Base-by-base conservation (phyloP, 2,888 invertebrate species). In the Cheilosia vulpina region DNA sequence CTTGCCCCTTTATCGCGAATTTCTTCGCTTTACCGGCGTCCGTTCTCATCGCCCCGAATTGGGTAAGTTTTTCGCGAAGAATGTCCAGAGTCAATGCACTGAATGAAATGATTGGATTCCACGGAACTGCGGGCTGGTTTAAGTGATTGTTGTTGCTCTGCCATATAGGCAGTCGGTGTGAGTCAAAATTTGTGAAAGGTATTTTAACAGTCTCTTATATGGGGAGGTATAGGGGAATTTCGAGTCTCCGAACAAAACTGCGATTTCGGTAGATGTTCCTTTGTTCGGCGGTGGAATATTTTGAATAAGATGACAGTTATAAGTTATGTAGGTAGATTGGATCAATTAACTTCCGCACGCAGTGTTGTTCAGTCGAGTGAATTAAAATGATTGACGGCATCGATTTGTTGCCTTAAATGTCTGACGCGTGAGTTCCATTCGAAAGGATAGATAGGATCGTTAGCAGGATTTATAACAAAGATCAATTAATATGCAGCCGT, bases 81-180 rank as follows among this genome's bases (percentile, higher is more conserved):
- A 81, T 85, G 76, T 68, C 76, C 24, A 19, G 27, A 80, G 81
- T 85, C 85, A 81, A 81, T 85, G 85, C 72, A 80, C 85, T 81
- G 71, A 72, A 72, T 76, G 72, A 85, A 85, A 85, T 85, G 81
- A 85, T 85, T 85, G 85, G 81, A 85, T 85, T 85, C 81, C 85
- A 50, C 24, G 76, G 81, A 85, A 77, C 85, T 85, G 72, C 58
- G 55, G 77, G 72, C 81, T 63, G 72, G 85, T 55, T 79, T 65
- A 41, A 66, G 63, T 63, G 68, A 63, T 57, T 71, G 38, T 50
- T 71, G 53, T 85, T 65, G 45, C 58, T 21, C 27, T 7, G 50
- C 2, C 38, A 11, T 19, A 13, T 0, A 31, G 31, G 31, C 31
- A 31, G 31, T 31, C 24, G n/a, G 50, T 77, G 72, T 68, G 68